Percentiles rank a stretch among this genome's conserved stretches.
Evolutionary conservation across 2,888 invertebrate genomes (phyloP).

Genomic region (Trilocha varians): DNA sequence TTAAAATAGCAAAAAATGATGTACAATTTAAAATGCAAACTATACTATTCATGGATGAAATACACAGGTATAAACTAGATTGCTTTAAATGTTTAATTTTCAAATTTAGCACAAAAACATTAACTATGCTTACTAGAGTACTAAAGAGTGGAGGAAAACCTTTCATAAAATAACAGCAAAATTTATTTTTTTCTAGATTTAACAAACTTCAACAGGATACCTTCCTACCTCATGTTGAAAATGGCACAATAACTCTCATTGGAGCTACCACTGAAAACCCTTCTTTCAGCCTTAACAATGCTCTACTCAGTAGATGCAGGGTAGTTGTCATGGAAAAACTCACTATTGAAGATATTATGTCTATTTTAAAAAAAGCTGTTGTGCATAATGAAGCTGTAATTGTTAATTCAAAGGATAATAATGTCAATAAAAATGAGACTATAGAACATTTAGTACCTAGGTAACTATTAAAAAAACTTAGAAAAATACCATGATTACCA

Average conservation of each 20-base stretch:
- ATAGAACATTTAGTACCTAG: not conserved
- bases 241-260: constrained; percentile 82
- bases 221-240: constrained; percentile 85
- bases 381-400: constrained; percentile 17
- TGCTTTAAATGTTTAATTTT: no score
- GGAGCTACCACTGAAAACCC: constrained; percentile 93
- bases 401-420: constrained; percentile 4
- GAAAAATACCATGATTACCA: not conserved
- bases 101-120: no score
- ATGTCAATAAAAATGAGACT: not conserved
- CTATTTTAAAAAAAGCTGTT: constrained; percentile 76
- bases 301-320: constrained; percentile 83
- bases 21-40: constrained; percentile 79
- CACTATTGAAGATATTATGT: constrained; percentile 67
- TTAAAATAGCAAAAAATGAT: constrained; percentile 82
- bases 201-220: constrained; percentile 89
- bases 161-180: no score
- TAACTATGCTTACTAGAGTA: no score
- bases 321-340: constrained; percentile 84
- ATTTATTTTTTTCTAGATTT: constrained; percentile 69
- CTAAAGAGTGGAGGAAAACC: no score
- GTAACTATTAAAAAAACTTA: not conserved
- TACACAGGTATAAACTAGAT: constrained; percentile 70
- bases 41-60: constrained; percentile 89
- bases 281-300: constrained; percentile 87